Base-by-base conservation (phyloP, 2,797 vertebrate genomes). In the Acrossocheilus wenchowensis region DNA sequence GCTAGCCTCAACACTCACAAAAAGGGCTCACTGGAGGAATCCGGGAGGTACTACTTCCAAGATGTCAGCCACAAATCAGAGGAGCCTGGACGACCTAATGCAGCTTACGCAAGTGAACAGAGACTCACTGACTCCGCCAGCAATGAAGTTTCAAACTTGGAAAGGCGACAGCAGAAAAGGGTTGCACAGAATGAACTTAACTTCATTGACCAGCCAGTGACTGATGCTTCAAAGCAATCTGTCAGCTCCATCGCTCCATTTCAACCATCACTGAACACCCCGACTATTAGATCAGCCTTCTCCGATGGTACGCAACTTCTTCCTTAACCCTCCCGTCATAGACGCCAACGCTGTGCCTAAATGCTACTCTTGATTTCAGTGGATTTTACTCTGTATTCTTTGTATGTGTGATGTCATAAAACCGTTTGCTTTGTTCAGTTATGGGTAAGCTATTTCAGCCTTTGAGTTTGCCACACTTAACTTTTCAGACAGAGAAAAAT, bases 211-310 rank as follows among this genome's bases (percentile, higher is more conserved):
- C 90, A 96, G 66, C 90, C 93, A 74, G 90, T 92, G 90, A 94
- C 94, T 90, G 95, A 96, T 89, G 94, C 92, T 88, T 85, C 93
- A 93, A 97, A 97, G 90, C 94, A 93, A 91, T 90, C 94, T 88
- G 90, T 95, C 94, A 95, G 94, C 94, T 95, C 95, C 94, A 95
- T 93, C 95, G 93, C 95, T 94, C 94, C 94, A 83, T 91, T 94
- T 91, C 96, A 96, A 86, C 91, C 95, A 21, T 86, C 96, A 69
- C 91, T 96, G 82, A 95, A 93, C 89, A 93, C 95, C 93, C 93
- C 96, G 83, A 96, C 96, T 94, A 94, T 95, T 94, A 95, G 97
- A 94, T 93, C 95, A 90, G 94, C 96, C 87, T 96, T 95, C 93
- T 92, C 95, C 90, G 96, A 97, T 94, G 97, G 97, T 98, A 95